These are phyloP conservation scores for Eristalis tenax DNA, from an alignment of 2,888 invertebrate species.

Conservation along the genomic window DNA sequence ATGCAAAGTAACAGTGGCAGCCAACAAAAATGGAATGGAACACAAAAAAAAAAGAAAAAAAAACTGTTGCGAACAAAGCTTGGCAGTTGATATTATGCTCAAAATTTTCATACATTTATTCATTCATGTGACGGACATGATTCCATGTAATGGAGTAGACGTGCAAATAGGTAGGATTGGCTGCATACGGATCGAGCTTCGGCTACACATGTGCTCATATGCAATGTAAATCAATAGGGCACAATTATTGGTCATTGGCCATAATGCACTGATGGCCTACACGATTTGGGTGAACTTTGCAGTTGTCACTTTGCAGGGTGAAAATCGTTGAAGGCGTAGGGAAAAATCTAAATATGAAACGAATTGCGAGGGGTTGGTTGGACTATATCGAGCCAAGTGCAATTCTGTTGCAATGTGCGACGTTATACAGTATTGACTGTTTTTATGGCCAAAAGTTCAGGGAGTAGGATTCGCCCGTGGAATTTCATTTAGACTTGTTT, in stretches of 20 bases:
- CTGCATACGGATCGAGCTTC: slow-evolving; percentile 3
- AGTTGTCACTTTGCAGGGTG: no score
- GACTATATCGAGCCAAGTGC: no score
- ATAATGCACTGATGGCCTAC: neutral
- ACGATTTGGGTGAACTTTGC: slow-evolving; percentile 18
- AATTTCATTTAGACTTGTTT: no score
- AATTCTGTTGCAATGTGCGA: no score
- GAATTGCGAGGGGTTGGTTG: no score
- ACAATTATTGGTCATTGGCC: slow-evolving; percentile 51
- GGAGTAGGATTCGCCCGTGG: no score
- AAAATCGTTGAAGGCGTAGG: no score
- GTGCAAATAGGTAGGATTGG: slow-evolving; percentile 52
- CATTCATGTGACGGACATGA: slow-evolving; percentile 68
- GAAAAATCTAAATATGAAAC: neutral
- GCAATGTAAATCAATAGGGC: slow-evolving; percentile 46
- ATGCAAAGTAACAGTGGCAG: slow-evolving; percentile 52
- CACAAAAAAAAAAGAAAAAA: slow-evolving; percentile 6
- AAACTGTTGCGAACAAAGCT: slow-evolving; percentile 20
- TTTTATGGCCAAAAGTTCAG: no score
- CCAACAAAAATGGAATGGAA: slow-evolving; percentile 17
- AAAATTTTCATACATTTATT: slow-evolving; percentile 60
- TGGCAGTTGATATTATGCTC: slow-evolving; percentile 54
- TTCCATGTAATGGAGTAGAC: slow-evolving; percentile 54
- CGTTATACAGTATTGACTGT: no score
- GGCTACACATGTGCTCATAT: slow-evolving; percentile 26